Conservation (phyloP, 2,797 vertebrate species). For the Acanthopagrus latus region DNA sequence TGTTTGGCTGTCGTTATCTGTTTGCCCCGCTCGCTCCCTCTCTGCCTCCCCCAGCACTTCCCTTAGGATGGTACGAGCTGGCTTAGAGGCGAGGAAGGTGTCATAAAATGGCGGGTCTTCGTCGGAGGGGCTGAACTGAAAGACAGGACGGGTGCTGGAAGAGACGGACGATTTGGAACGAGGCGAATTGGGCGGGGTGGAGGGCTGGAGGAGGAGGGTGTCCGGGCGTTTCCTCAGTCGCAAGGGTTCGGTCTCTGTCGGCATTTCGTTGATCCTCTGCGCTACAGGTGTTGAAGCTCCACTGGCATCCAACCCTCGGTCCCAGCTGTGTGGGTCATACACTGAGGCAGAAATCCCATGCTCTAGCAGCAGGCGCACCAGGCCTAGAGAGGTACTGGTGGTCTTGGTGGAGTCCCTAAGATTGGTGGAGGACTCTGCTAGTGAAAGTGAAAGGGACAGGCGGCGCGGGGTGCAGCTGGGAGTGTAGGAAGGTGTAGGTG, state of each 20-base stretch:
- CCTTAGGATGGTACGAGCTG: conserved; percentile 95
- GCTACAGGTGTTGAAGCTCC: conserved; percentile 62
- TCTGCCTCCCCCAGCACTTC: conserved; percentile 89
- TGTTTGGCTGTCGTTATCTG: conserved; percentile 89
- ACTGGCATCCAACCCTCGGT: conserved; percentile 83
- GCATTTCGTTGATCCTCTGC: neutral
- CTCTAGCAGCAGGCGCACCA: conserved; percentile 94
- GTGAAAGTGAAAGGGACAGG: conserved; percentile 93
- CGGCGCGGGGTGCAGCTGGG: conserved; percentile 95
- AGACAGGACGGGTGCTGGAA: conserved; percentile 72
- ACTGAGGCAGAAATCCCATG: conserved; percentile 94
- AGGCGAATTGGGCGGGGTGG: conserved; percentile 92
- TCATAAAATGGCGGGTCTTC: conserved; percentile 87
- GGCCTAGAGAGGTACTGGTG: conserved; percentile 95
- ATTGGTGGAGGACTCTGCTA: conserved; percentile 96
- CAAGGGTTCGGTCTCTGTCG: conserved; percentile 10
- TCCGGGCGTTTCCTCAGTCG: conserved; percentile 50
- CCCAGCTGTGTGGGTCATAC: conserved; percentile 94
- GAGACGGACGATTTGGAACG: conserved; percentile 83
- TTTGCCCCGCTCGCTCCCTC: conserved; percentile 77
- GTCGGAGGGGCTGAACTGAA: conserved; percentile 92
- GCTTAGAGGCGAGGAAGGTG: conserved; percentile 96
- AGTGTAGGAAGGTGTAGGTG: conserved; percentile 91
- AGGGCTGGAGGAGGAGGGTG: conserved; percentile 72
- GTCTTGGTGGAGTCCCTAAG: conserved; percentile 95